phyloP scores from a whole-genome alignment of 2,113 vertebrate genomes.

The Mormyrus lacerda region DNA sequence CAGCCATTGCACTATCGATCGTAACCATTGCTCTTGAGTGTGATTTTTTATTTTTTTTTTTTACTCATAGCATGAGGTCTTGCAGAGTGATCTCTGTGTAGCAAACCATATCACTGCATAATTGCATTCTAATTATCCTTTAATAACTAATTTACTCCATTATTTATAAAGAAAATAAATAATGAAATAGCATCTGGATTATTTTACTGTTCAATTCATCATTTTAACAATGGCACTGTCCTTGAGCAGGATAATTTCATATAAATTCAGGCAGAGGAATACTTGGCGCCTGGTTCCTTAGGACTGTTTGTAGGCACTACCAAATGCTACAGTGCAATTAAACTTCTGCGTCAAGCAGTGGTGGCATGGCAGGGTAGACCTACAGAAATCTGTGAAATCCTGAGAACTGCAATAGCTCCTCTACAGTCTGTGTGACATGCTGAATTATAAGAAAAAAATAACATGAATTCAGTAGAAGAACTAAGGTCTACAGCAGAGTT shows the following conservation, averaged over 20 bases:
- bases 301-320: not conserved
- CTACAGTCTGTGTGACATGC: not conserved
- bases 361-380: not conserved
- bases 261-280: slow-evolving; percentile 1
- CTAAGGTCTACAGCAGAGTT: not conserved
- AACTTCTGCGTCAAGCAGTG: not conserved
- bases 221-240: slow-evolving; percentile 27
- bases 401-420: not conserved
- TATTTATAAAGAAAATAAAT: slow-evolving; percentile 38
- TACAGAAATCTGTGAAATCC: not conserved
- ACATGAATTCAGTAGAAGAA: not conserved
- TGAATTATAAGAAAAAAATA: not conserved
- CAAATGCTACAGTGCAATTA: not conserved
- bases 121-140: slow-evolving; percentile 30
- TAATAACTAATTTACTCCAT: slow-evolving; percentile 32
- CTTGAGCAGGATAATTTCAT: slow-evolving; percentile 12
- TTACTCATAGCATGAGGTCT: not conserved
- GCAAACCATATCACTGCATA: slow-evolving; percentile 28
- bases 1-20: slow-evolving; percentile 2
- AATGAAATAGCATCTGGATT: slow-evolving; percentile 31
- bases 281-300: not conserved
- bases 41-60: not conserved
- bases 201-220: slow-evolving; percentile 32
- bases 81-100: slow-evolving; percentile 12
- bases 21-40: not conserved